phyloP scores from a whole-genome alignment of 2,888 invertebrate species.

The Drosophila rubida region DNA sequence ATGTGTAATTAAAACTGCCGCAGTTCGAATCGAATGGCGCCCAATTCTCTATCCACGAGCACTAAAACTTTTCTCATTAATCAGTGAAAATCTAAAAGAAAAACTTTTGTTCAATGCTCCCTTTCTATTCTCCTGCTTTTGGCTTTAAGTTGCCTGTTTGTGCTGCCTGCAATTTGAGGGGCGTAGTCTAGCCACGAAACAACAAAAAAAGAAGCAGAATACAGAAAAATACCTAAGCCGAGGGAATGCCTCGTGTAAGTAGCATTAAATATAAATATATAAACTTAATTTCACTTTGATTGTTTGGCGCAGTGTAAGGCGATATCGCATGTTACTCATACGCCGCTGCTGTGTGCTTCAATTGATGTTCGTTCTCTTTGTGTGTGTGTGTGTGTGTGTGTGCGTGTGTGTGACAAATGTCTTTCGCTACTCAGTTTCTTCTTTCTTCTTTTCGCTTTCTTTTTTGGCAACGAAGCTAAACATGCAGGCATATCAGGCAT shows the following conservation, averaged over 20 bases:
- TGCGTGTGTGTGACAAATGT: slow-evolving; percentile 72
- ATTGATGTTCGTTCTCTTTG: slow-evolving; percentile 30
- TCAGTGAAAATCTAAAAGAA: slow-evolving; percentile 81
- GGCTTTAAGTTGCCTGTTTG: slow-evolving; percentile 74
- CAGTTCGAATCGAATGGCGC: slow-evolving; percentile 53
- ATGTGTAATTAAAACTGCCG: slow-evolving; percentile 78
- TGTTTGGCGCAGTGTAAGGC: slow-evolving; percentile 80
- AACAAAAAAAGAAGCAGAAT: no score
- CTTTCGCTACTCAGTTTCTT: slow-evolving; percentile 48
- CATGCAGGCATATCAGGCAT: slow-evolving; percentile 43
- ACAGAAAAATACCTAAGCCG: slow-evolving; percentile 23
- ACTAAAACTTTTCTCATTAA: slow-evolving; percentile 82
- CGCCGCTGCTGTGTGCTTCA: slow-evolving; percentile 67
- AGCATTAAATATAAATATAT: slow-evolving; percentile 79
- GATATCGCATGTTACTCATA: slow-evolving; percentile 81
- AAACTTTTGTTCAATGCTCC: slow-evolving; percentile 72
- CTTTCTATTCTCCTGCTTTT: neutral
- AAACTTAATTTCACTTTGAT: slow-evolving; percentile 80
- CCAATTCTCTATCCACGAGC: slow-evolving; percentile 50
- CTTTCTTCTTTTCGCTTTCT: slow-evolving; percentile 10
- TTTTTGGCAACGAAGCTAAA: slow-evolving; percentile 39
- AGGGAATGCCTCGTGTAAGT: slow-evolving; percentile 45
- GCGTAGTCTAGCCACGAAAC: slow-evolving; percentile 13
- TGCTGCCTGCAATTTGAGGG: slow-evolving; percentile 44
- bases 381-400: slow-evolving; percentile 39